Evolutionary conservation across 2,113 vertebrate species (phyloP).

Genomic region (Murina feae): DNA sequence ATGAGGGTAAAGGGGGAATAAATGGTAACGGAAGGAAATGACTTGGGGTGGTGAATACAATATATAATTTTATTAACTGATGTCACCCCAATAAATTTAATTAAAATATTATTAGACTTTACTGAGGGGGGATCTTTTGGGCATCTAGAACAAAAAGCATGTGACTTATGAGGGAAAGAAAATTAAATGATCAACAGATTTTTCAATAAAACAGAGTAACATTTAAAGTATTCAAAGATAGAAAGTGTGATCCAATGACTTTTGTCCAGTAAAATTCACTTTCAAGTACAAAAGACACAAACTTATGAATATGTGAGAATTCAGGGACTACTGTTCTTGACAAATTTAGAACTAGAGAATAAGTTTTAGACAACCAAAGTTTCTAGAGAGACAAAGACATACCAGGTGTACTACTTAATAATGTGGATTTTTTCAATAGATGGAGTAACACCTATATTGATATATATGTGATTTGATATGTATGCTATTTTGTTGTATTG

Average conservation of each 20-base stretch:
- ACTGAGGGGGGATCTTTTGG: not conserved
- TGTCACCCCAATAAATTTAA: too few relatives aligned
- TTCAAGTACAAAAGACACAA: not conserved
- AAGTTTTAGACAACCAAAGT: conserved; percentile 7
- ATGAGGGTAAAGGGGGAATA: not conserved
- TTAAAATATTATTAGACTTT: too few relatives aligned
- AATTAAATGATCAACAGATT: not conserved
- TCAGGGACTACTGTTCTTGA: not conserved
- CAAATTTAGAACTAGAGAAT: not conserved
- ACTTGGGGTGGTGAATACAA: too few relatives aligned
- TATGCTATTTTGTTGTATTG: too few relatives aligned
- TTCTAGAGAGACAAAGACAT: not conserved
- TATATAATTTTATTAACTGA: too few relatives aligned
- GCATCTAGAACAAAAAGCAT: not conserved
- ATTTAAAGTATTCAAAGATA: not conserved
- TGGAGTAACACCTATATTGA: too few relatives aligned
- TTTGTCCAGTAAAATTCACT: not conserved
- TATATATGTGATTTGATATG: too few relatives aligned
- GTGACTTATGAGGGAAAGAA: not conserved
- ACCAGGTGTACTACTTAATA: too few relatives aligned
- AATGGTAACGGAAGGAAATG: too few relatives aligned
- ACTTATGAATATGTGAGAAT: not conserved
- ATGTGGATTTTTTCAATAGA: too few relatives aligned
- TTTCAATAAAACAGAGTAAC: not conserved
- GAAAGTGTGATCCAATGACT: not conserved